Conservation (phyloP, 2,888 invertebrate species). For the Mystacides longicornis region DNA sequence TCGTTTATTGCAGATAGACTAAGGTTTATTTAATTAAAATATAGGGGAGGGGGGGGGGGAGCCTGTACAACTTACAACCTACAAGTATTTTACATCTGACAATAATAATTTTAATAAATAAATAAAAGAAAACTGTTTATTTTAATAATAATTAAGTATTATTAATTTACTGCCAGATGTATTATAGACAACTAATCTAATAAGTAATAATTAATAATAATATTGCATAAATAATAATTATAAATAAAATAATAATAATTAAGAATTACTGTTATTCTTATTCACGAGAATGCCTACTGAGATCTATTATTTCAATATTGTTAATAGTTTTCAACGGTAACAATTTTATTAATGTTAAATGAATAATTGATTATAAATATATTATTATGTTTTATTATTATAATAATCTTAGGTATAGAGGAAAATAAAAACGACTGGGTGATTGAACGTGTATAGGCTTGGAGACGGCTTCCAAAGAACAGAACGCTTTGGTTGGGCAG, state of each 20-base stretch:
- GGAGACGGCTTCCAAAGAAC: constrained; percentile 32
- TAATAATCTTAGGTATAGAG: constrained; percentile 19
- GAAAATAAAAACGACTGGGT: constrained; percentile 17
- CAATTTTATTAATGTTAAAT: constrained; percentile 12
- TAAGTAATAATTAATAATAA: constrained; percentile 1
- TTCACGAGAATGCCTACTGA: constrained; percentile 20
- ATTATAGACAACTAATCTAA: constrained; percentile 15
- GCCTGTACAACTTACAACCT: constrained; percentile 34
- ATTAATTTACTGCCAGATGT: neutral
- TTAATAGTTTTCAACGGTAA: constrained; percentile 22
- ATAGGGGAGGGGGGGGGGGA: constrained; percentile 31
- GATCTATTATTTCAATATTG: constrained; percentile 23
- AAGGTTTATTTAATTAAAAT: too few relatives aligned
- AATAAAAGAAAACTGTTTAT: neutral
- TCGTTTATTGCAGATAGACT: too few relatives aligned
- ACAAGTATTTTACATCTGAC: neutral
- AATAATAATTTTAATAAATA: neutral
- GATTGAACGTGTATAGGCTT: too few relatives aligned
- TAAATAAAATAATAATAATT: constrained; percentile 15
- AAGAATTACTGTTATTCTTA: constrained; percentile 18
- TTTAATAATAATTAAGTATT: neutral
- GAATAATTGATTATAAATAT: too few relatives aligned
- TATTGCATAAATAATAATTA: constrained; percentile 19
- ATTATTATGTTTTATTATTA: constrained; percentile 8
- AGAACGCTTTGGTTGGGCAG: constrained; percentile 58